Conservation (phyloP, 2,113 vertebrate genomes). For the Dicerorhinus sumatrensis region DNA sequence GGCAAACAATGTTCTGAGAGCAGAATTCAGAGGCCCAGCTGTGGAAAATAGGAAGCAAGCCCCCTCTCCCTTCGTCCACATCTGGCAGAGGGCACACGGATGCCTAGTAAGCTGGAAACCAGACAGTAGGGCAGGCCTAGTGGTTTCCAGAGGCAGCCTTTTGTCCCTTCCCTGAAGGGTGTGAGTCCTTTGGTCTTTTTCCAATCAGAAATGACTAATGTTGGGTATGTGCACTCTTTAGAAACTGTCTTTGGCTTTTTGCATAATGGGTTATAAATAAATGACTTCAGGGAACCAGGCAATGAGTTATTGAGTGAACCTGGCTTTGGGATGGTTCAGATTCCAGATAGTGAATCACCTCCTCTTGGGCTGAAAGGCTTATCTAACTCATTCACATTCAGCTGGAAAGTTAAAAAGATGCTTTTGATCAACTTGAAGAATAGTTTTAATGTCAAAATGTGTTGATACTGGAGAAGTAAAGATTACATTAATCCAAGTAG, state of each 20-base stretch:
- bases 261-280: slow-evolving; percentile 71
- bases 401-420: slow-evolving; percentile 40
- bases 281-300: slow-evolving; percentile 67
- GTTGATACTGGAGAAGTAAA: slow-evolving; percentile 54
- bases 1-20: neutral
- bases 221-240: slow-evolving; percentile 58
- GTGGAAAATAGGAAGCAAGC: slow-evolving; percentile 29
- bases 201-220: slow-evolving; percentile 66
- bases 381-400: slow-evolving; percentile 57
- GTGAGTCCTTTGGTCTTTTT: slow-evolving; percentile 52
- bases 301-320: slow-evolving; percentile 62
- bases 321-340: slow-evolving; percentile 57
- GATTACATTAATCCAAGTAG: slow-evolving; percentile 38
- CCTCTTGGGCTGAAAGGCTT: slow-evolving; percentile 49
- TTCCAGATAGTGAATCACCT: slow-evolving; percentile 73
- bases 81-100: neutral
- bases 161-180: neutral
- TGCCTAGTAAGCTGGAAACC: neutral
- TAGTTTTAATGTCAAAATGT: slow-evolving; percentile 43
- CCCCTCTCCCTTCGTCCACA: neutral
- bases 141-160: slow-evolving; percentile 52
- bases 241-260: slow-evolving; percentile 66
- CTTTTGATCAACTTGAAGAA: slow-evolving; percentile 50
- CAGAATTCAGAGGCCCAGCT: neutral
- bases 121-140: slow-evolving; percentile 1